Evolutionary conservation across 2,888 invertebrate species (phyloP), one percentile per base, ranked within the genome.

Genomic region (Willowsia nigromaculata): DNA sequence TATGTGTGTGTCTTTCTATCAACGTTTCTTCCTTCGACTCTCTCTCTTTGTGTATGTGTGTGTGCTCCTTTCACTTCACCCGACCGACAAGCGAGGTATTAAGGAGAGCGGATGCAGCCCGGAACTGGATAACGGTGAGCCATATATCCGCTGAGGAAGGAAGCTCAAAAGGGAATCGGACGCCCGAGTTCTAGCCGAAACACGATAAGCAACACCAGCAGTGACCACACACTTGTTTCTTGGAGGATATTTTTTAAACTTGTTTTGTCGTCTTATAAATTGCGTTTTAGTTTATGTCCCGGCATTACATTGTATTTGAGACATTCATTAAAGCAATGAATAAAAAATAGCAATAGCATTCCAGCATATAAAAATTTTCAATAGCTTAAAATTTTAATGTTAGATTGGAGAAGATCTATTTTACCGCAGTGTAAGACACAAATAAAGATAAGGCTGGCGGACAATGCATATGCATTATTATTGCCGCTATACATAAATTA

Each of bases 101-200:
- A 91, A 82, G 87, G 91, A 90, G 90, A 91, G 89, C 92, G 92
- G 92, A 92, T 91, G 91, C 91, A 91, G 91, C 90, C 92, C 92
- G 92, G 92, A 92, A 92, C 91, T 91, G 91, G 92, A 92, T 92
- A 92, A 92, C 92, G 92, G 91, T 92, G 92, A 92, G 92, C 92
- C 92, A 92, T 91, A 92, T 92, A 92, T 92, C 92, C 92, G 92
- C 80, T 90, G 85, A 92, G 92, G 92, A 92, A 92, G 92, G 92
- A 92, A 92, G 90, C 92, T 90, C 89, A 92, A 92, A 92, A 92
- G 91, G 91, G 92, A 92, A 92, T 92, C 92, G 92, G 92, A 92
- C 92, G 91, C 91, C 92, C 91, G 92, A 92, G 91, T 92, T 90
- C 91, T 91, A 90, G 90, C 92, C 92, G 92, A 92, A 92, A 92